A percentile compares a stretch with the other conserved stretches of the same genome.
Conservation (phyloP, 1,140 invertebrate species). For the Asobara japonica region DNA sequence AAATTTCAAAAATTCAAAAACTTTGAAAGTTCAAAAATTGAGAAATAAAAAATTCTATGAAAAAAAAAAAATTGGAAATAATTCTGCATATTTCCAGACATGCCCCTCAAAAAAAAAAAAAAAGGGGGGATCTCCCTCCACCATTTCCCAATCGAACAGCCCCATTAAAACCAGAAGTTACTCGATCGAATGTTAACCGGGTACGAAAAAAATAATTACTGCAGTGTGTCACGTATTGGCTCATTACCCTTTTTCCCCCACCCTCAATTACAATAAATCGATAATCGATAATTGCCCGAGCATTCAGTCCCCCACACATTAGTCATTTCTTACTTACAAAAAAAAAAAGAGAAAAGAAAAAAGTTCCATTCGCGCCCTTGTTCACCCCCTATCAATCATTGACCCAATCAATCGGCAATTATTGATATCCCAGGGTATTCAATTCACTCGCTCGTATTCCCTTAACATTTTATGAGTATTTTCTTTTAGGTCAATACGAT, state of each 20-base stretch:
- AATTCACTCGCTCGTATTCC: slow-evolving; percentile 13
- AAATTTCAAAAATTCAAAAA: background rate
- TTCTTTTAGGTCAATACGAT: slow-evolving; percentile 14
- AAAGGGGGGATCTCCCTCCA: background rate
- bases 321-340: background rate
- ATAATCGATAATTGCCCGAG: background rate
- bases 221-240: slow-evolving; percentile 7
- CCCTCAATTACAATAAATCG: too few relatives aligned
- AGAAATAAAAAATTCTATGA: slow-evolving; percentile 45
- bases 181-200: background rate
- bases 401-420: background rate
- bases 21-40: too few relatives aligned
- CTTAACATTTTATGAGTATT: slow-evolving; percentile 34
- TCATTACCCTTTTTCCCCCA: background rate
- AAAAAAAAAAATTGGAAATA: slow-evolving; percentile 49
- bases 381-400: background rate
- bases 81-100: too few relatives aligned
- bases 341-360: background rate
- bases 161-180: slow-evolving; percentile 12
- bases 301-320: background rate
- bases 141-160: background rate
- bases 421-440: background rate
- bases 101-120: too few relatives aligned
- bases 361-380: background rate
- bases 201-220: slow-evolving; percentile 6